These are phyloP conservation scores for Ostrea denselamellosa DNA, from an alignment of 1,140 invertebrate genomes.

Conservation along the genomic window DNA sequence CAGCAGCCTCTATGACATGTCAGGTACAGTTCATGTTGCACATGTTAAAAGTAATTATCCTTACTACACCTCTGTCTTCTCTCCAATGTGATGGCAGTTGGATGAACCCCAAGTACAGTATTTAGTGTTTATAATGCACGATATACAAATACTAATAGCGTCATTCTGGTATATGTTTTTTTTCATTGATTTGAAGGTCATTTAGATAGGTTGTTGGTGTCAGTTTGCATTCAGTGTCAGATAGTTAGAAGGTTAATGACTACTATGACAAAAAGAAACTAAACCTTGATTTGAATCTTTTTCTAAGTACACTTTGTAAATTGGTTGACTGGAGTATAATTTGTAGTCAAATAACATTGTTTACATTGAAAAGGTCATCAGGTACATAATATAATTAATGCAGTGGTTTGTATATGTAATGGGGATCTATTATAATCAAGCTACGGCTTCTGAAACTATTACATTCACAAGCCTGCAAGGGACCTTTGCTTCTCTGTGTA, in stretches of 20 bases:
- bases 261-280: background rate
- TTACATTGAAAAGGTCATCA: background rate
- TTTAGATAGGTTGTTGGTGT: background rate
- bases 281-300: background rate
- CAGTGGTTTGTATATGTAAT: background rate
- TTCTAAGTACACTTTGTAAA: background rate
- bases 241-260: too few species aligned
- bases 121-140: too few species aligned
- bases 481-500: too few species aligned
- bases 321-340: background rate
- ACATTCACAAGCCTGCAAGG: too few species aligned
- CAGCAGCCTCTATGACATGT: slow-evolving; percentile 55
- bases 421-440: too few species aligned
- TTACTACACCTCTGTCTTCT: background rate
- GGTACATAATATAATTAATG: background rate
- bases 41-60: background rate
- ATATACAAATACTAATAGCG: too few species aligned
- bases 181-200: background rate
- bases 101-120: too few species aligned
- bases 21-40: background rate
- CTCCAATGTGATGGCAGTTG: background rate
- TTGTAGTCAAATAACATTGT: background rate
- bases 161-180: background rate
- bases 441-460: too few species aligned
- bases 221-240: background rate